Evolutionary conservation across 2,888 invertebrate species (phyloP), one percentile per base, ranked within the genome.

Genomic region (Spicauda simplicius): DNA sequence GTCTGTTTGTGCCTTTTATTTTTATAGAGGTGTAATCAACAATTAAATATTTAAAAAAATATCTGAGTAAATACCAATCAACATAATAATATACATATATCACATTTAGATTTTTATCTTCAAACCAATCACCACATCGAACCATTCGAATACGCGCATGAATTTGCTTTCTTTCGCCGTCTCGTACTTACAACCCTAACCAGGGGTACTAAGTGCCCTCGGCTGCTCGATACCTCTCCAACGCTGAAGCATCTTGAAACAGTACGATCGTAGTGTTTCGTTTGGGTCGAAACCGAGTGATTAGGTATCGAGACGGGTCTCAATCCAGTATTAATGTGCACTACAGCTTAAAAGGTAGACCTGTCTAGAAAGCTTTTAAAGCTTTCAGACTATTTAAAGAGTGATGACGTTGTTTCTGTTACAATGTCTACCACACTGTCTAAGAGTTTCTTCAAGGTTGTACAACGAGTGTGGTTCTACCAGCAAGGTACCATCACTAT

Each of bases 201-300:
- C 76, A 69, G 74, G 76, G 80, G 78, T 54, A 77, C 73, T 78
- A 69, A 84, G 84, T 76, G 73, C 78, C 79, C 79, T 82, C 72
- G 58, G 48, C 58, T 58, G 19, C 45, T 58, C 20, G 55, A 45
- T 45, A 58, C 20, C 58, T 45, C 58, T 58, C 25, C 19, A 58
- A 25, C 25, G 58, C 48, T 71, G 58, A 59, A 70, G 71, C 70
- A 41, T 50, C 50, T 50, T 50, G 50, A 50, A 50, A 18, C 52
- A 68, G 63, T 50, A 50, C 52, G 33, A 60, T 62, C 62, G 16
- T 60, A 70, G 70, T 67, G 70, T 50, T 70, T 62, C 60, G 64
- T 68, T 73, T 67, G 53, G 72, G 48, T 69, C 30, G 66, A 59
- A 52, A 62, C 62, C 12, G 54, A 71, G 72, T 71, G 72, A 72